Conservation (phyloP, 2,797 vertebrate genomes). For the Oceanodroma leucorhoa region DNA sequence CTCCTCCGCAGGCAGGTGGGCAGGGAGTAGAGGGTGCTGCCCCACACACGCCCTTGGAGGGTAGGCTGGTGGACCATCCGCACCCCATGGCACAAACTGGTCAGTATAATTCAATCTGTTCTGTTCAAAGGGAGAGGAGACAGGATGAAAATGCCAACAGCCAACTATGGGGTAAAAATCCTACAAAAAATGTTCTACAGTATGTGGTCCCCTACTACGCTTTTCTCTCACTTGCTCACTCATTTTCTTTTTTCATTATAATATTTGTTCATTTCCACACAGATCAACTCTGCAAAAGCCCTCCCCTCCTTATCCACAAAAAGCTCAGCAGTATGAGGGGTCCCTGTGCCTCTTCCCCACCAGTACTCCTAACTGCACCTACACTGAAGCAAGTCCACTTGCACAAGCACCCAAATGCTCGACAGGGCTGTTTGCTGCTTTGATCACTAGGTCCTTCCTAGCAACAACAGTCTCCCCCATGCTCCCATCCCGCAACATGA, state of each 20-base stretch:
- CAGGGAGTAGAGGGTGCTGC: background rate
- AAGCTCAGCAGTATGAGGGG: background rate
- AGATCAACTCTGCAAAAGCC: background rate
- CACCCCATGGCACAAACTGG: background rate
- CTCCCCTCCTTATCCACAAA: background rate
- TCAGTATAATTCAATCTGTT: background rate
- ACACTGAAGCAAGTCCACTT: background rate
- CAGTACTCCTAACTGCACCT: background rate
- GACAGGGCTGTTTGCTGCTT: background rate
- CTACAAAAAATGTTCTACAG: background rate
- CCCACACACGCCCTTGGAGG: background rate
- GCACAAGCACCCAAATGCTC: background rate
- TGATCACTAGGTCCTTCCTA: background rate
- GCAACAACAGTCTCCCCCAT: background rate
- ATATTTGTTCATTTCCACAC: background rate
- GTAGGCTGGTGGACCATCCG: background rate
- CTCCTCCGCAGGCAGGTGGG: rapidly evolving
- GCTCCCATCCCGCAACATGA: background rate
- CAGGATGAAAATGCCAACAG: background rate
- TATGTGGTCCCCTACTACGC: background rate
- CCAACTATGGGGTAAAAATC: background rate
- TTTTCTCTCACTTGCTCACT: background rate
- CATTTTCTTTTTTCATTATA: background rate
- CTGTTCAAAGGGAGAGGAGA: background rate
- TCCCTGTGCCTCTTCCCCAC: background rate